Base-by-base conservation (phyloP, 2,797 vertebrate genomes). In the Tokudaia tokunoshimensis region DNA sequence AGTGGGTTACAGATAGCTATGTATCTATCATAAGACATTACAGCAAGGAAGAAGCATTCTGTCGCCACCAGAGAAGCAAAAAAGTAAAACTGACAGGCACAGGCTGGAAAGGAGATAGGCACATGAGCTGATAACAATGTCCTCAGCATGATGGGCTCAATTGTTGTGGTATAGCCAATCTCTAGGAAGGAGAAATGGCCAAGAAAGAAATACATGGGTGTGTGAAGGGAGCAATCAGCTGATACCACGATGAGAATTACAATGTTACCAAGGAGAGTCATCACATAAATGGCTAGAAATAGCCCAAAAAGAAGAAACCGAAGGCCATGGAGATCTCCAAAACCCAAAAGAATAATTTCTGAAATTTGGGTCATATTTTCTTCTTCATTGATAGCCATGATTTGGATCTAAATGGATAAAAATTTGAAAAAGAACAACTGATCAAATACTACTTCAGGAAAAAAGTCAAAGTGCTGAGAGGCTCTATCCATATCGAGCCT, bases 181-280 rank as follows among this genome's bases (percentile, higher is more conserved):
- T 97, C 94, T 63, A 97, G 75, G 83, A 96, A 93, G 20, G 79
- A 97, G 79, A 97, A 96, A 44, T 96, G 94, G 19, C 87, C 78
- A 90, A 97, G 87, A 83, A 98, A 96, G 37, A 97, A 96, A 89
- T 97, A 97, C 86, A 94, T 96, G 79, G 87, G 85, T 1, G 57
- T 94, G 17, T 97, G 96, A 89, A 97, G 90, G 6, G 59, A 96
- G 11, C 0, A 8, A 94, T 94, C 90, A 88, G 41, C 17, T 86
- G 76, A 93, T 8, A 96, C 52, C 22, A 96, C 92, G 63, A 31
- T 86, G 83, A 97, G 41, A 34, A 97, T 97, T 31, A 91, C 47
- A 81, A 95, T 89, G 65, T 97, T 97, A 26, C 85, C 82, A n/a
- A 83, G 15, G 11, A 97, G 22, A 83, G 70, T 93, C 41, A 92